Evolutionary conservation across 1,140 invertebrate genomes (phyloP).

Genomic region (Platorchestia sp.): DNA sequence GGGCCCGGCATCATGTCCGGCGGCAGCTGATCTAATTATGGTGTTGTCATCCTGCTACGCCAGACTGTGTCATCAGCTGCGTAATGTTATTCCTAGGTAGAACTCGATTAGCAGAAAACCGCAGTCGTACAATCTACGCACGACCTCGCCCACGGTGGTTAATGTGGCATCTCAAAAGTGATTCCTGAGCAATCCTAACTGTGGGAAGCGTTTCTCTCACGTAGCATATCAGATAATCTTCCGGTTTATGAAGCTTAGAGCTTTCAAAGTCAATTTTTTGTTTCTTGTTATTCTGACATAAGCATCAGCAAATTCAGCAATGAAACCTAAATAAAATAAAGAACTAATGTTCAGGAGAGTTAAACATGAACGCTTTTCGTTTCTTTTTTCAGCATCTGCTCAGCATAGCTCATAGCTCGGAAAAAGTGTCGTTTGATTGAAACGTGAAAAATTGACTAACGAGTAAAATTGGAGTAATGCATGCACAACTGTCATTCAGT

Average conservation of each 20-base stretch:
- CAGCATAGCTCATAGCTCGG: too few relatives aligned
- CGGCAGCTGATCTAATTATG: background rate
- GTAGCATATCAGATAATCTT: background rate
- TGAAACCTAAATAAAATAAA: too few relatives aligned
- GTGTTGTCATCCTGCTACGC: slow-evolving; percentile 5
- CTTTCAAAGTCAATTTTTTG: background rate
- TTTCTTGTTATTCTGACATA: background rate
- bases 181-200: background rate
- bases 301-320: background rate
- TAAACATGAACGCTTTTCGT: background rate
- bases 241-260: background rate
- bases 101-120: slow-evolving; percentile 7
- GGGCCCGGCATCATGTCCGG: background rate
- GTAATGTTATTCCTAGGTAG: background rate
- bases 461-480: too few relatives aligned
- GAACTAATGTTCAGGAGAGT: background rate
- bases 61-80: background rate
- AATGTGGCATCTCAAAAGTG: background rate
- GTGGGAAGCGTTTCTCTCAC: background rate
- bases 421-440: too few relatives aligned
- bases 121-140: background rate
- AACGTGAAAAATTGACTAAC: too few relatives aligned
- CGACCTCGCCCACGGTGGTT: background rate
- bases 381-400: too few relatives aligned
- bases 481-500: too few relatives aligned